Evolutionary conservation across 1,140 invertebrate genomes (phyloP).

Genomic region (Chlorops oryzae): DNA sequence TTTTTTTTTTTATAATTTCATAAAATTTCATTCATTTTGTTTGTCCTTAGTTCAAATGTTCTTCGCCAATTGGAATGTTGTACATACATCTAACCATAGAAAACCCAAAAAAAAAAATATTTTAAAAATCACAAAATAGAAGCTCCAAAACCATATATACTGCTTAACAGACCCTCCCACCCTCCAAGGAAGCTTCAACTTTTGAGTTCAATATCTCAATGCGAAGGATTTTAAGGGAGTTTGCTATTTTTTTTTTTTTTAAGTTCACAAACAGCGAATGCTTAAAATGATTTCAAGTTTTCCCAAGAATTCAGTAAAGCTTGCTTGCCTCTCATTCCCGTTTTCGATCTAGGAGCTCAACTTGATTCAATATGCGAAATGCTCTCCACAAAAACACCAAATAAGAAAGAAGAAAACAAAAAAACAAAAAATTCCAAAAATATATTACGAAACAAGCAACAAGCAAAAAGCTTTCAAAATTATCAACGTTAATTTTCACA

Average conservation of each 20-base stretch:
- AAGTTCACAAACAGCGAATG: neutral
- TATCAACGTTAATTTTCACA: conserved; percentile 33
- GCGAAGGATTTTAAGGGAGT: too few species aligned
- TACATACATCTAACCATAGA: too few species aligned
- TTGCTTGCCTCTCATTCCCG: conserved; percentile 48
- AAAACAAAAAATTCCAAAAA: conserved; percentile 10
- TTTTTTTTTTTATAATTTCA: too few species aligned
- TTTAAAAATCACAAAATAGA: too few species aligned
- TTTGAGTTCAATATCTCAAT: too few species aligned
- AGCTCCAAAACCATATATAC: too few species aligned
- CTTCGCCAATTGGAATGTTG: too few species aligned
- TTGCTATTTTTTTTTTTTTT: neutral
- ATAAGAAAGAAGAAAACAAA: conserved; percentile 12
- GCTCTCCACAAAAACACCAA: conserved; percentile 42
- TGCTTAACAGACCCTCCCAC: too few species aligned
- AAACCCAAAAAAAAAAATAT: too few species aligned
- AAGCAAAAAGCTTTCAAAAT: conserved; percentile 21
- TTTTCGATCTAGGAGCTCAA: conserved; percentile 49
- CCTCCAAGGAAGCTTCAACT: too few species aligned
- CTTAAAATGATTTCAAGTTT: conserved; percentile 46
- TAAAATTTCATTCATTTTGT: too few species aligned
- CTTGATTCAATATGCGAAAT: conserved; percentile 48
- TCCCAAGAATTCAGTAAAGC: conserved; percentile 47
- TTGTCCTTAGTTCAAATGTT: too few species aligned
- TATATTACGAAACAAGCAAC: neutral